Percentiles rank a stretch among this genome's conserved stretches.
Evolutionary conservation across 2,797 vertebrate genomes (phyloP).

Genomic region (Urocyon cinereoargenteus): DNA sequence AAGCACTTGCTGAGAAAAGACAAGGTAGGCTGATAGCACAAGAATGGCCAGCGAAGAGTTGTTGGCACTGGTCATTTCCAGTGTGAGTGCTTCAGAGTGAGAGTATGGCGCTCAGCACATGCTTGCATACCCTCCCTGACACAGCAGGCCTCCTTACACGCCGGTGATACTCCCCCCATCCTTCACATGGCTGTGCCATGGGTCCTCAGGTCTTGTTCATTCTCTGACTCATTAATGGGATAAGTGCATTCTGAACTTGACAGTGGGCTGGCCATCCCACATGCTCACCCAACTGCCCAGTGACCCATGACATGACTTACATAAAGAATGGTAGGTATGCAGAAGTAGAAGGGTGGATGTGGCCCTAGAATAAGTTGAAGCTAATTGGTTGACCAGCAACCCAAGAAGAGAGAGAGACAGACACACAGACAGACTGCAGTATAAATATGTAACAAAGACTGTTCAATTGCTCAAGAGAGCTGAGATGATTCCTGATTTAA

Average conservation of each 20-base stretch:
- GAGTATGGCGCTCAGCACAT: background rate
- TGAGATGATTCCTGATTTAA: background rate
- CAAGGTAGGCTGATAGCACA: background rate
- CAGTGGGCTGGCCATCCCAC: too few relatives aligned
- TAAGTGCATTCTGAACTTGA: background rate
- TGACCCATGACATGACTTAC: background rate
- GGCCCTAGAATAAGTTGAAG: background rate
- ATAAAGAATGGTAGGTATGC: background rate
- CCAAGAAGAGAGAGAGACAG: background rate
- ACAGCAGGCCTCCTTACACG: background rate
- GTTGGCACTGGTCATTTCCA: background rate
- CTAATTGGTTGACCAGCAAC: background rate
- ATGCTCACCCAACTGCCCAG: background rate
- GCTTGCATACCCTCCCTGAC: background rate
- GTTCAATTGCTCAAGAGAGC: background rate
- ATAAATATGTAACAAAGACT: background rate
- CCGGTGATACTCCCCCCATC: fast-evolving
- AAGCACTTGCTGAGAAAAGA: background rate
- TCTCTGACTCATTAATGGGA: background rate
- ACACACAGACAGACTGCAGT: background rate
- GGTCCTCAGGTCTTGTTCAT: background rate
- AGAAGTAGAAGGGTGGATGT: background rate
- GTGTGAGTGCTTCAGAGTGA: background rate
- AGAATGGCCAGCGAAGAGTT: background rate
- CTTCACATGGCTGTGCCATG: background rate